phyloP scores from a whole-genome alignment of 2,797 vertebrate genomes.

The Anabacerthia variegaticeps region DNA sequence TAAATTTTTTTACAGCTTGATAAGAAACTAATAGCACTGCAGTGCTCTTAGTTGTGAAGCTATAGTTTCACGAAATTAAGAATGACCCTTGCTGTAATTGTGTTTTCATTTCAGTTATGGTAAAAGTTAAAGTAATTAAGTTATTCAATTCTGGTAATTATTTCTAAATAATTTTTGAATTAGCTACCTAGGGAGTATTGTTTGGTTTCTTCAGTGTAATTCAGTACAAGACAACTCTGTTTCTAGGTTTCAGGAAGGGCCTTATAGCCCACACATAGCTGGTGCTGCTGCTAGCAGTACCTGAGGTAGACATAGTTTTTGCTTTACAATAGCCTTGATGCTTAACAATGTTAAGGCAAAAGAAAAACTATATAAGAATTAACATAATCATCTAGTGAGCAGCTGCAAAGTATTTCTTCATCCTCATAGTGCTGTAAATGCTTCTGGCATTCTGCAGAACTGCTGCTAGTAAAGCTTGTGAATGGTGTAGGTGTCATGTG shows the following conservation, averaged over 20 bases:
- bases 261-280: neutral
- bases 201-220: neutral
- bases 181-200: neutral
- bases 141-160: neutral
- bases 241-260: neutral
- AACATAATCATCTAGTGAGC: neutral
- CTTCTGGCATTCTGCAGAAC: neutral
- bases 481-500: neutral
- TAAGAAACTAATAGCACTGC: neutral
- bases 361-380: neutral
- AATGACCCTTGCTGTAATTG: neutral
- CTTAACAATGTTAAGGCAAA: neutral
- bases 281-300: neutral
- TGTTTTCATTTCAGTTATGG: neutral
- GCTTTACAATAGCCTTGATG: neutral
- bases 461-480: neutral
- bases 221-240: neutral
- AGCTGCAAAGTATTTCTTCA: neutral
- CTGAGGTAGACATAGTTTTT: neutral
- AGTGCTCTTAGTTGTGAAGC: neutral
- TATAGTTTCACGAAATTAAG: neutral
- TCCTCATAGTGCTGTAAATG: neutral
- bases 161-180: neutral
- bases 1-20: neutral
- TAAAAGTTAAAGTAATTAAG: neutral